Evolutionary conservation across 2,888 invertebrate genomes (phyloP), one percentile per base, ranked within the genome.

Genomic region (Blastobasis lacticolella): DNA sequence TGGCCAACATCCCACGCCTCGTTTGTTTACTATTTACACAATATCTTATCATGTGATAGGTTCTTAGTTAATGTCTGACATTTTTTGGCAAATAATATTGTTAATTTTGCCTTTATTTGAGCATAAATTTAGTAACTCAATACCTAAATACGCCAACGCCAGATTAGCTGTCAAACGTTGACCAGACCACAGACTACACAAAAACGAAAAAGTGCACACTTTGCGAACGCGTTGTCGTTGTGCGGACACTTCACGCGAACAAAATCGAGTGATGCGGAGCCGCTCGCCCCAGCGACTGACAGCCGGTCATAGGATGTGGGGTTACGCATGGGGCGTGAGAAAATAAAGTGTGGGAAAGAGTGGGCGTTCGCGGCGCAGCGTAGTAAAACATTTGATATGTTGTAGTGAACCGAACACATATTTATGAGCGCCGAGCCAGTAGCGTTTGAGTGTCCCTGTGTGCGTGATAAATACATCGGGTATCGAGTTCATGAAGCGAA

Each of bases 261-360:
- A 45, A 54, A 46, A 46, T 69, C 66, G 66, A 70, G 60, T 66
- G 61, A 72, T 69, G 71, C 67, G 67, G 60, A 63, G 63, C 63
- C 67, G 69, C 63, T 64, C 69, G 67, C 67, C 64, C 63, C 62
- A 65, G 62, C 67, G 67, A 74, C 73, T 71, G 54, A 54, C 85
- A 73, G 79, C 73, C 84, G 84, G 83, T 82, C 90, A 89, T 90
- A 91, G 91, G 92, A 92, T 92, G 92, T 92, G 91, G 92, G 92
- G 92, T 92, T 92, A 92, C 89, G 89, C 90, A 90, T 89, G 90
- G 92, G 92, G 92, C 92, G 93, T 93, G 92, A 92, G 93, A 91
- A 93, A 93, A 92, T 90, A 90, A 91, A 91, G 91, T 92, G 93
- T 93, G 93, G 92, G 93, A 93, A 93, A 92, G 91, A 92, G 92